phyloP scores from a whole-genome alignment of 2,888 invertebrate species.

The Spialia ferax region DNA sequence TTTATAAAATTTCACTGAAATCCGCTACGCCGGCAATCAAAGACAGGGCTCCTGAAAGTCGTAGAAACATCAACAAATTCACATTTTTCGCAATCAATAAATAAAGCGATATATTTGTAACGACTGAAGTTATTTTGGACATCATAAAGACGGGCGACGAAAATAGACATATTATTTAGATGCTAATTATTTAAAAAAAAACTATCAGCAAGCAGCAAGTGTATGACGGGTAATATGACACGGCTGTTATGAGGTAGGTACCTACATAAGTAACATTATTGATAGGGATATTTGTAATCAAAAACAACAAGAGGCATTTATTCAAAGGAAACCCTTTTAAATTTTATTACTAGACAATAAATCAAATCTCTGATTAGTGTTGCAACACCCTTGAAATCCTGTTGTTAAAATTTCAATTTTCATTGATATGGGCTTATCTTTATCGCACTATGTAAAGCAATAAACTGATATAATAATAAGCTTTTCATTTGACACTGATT shows the following conservation, averaged over 20 bases:
- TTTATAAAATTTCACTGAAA: slow-evolving; percentile 21
- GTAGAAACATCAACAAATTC: slow-evolving; percentile 11
- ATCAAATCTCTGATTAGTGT: slow-evolving; percentile 1
- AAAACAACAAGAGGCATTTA: too few species aligned
- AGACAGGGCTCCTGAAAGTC: slow-evolving; percentile 21
- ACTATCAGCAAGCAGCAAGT: too few species aligned
- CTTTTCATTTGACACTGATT: neutral
- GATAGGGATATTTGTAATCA: too few species aligned
- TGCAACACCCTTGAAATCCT: neutral
- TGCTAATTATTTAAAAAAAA: neutral
- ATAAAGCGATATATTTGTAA: neutral
- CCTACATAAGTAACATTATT: too few species aligned
- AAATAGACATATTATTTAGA: neutral
- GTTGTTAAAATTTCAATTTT: neutral
- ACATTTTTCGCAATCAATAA: slow-evolving; percentile 26
- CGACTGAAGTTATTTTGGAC: neutral
- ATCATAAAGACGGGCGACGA: neutral
- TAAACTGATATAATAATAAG: neutral
- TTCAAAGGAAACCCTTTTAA: too few species aligned
- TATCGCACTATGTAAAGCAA: neutral
- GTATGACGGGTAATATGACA: too few species aligned
- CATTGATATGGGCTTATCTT: neutral
- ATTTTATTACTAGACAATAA: neutral
- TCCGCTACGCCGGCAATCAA: slow-evolving; percentile 13
- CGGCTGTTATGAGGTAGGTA: too few species aligned